Conservation (phyloP, 2,888 invertebrate species). For the Dryobotodes eremita region DNA sequence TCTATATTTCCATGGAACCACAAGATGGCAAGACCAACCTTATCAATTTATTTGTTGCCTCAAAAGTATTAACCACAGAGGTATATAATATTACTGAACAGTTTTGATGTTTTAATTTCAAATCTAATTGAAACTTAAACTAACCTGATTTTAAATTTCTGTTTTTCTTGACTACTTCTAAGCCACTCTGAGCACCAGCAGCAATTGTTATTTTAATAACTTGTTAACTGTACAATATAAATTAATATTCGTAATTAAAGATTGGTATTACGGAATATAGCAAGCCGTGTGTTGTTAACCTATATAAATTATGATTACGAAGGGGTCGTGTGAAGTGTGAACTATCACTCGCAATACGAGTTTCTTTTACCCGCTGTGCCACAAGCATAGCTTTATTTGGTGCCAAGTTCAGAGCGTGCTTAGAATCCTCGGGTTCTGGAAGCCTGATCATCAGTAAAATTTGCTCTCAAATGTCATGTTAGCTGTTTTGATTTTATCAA, state of each 20-base stretch:
- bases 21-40: neutral
- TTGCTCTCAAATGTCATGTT: neutral
- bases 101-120: neutral
- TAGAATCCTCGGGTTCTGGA: constrained; percentile 23
- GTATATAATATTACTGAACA: constrained; percentile 5
- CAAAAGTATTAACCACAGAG: constrained; percentile 1
- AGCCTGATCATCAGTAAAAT: constrained; percentile 31
- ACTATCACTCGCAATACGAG: neutral
- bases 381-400: neutral
- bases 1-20: constrained; percentile 14
- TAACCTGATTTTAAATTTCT: neutral
- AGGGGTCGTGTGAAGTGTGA: neutral
- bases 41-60: neutral
- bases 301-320: neutral
- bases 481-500: neutral
- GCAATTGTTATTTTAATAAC: neutral
- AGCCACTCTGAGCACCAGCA: constrained; percentile 29
- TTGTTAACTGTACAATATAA: neutral
- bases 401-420: constrained; percentile 34
- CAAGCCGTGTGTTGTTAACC: neutral
- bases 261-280: neutral
- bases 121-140: constrained; percentile 9
- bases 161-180: constrained; percentile 17
- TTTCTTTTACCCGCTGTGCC: neutral
- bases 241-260: neutral